Conservation (phyloP, 2,113 vertebrate genomes). For the Vulpes vulpes region DNA sequence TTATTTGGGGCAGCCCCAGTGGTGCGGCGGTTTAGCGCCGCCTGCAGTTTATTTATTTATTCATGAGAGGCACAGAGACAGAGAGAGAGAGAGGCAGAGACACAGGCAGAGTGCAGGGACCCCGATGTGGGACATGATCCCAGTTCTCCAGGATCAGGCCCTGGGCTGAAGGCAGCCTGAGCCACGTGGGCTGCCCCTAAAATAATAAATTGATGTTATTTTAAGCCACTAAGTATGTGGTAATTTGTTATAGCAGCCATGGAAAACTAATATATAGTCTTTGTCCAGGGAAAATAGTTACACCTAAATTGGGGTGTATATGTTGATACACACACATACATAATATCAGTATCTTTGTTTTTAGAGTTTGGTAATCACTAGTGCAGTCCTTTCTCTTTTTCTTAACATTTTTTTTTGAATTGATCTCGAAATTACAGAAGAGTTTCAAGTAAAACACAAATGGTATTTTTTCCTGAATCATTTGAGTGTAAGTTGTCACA, state of each 20-base stretch:
- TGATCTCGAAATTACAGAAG: constrained; percentile 18
- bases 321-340: background rate
- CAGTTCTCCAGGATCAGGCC: too few species aligned
- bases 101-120: too few species aligned
- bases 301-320: background rate
- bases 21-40: too few species aligned
- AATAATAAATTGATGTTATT: background rate
- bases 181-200: too few species aligned
- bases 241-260: background rate
- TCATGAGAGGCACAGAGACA: too few species aligned
- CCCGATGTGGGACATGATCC: too few species aligned
- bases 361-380: constrained; percentile 22
- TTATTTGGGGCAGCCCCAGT: too few species aligned
- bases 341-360: background rate
- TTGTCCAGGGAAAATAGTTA: background rate
- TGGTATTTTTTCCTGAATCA: background rate
- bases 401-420: constrained; percentile 38
- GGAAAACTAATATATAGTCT: background rate
- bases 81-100: too few species aligned
- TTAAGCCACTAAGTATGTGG: constrained; percentile 12
- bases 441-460: background rate
- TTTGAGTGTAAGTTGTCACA: constrained; percentile 1
- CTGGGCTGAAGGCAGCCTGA: too few species aligned
- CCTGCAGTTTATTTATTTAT: too few species aligned
- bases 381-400: background rate